Percentiles rank a stretch among this genome's conserved stretches.
These are phyloP conservation scores for Ginglymostoma cirratum DNA, from an alignment of 2,113 vertebrate genomes.

Conservation along the genomic window DNA sequence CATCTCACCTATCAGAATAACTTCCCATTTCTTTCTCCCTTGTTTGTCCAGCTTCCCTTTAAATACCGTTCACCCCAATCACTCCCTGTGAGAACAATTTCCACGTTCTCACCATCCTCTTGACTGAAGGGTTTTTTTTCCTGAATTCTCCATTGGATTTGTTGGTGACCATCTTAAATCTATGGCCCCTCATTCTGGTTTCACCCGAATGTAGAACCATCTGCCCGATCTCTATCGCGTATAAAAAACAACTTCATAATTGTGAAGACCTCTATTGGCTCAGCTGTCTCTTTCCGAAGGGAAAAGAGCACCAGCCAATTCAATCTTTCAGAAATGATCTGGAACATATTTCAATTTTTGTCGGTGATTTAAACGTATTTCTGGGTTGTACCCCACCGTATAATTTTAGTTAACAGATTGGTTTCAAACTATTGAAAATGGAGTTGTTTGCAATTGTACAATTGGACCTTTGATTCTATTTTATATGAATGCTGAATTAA, in stretches of 20 bases:
- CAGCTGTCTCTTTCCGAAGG: neutral
- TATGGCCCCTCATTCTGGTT: neutral
- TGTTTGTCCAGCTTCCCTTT: neutral
- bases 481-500: constrained; percentile 63
- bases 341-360: neutral
- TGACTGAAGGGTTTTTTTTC: neutral
- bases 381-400: neutral
- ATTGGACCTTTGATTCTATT: constrained; percentile 39
- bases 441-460: neutral
- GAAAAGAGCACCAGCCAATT: neutral
- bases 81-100: neutral
- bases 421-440: neutral
- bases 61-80: neutral
- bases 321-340: neutral
- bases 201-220: neutral
- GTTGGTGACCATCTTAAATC: neutral
- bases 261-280: neutral
- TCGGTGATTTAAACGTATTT: neutral
- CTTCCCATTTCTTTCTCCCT: neutral
- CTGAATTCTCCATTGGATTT: too few relatives aligned
- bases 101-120: neutral
- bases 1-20: neutral
- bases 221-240: neutral
- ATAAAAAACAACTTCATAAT: neutral
- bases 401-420: neutral